Evolutionary conservation across 2,888 invertebrate genomes (phyloP), one percentile per base, ranked within the genome.

Genomic region (Stictocephala bisonia): DNA sequence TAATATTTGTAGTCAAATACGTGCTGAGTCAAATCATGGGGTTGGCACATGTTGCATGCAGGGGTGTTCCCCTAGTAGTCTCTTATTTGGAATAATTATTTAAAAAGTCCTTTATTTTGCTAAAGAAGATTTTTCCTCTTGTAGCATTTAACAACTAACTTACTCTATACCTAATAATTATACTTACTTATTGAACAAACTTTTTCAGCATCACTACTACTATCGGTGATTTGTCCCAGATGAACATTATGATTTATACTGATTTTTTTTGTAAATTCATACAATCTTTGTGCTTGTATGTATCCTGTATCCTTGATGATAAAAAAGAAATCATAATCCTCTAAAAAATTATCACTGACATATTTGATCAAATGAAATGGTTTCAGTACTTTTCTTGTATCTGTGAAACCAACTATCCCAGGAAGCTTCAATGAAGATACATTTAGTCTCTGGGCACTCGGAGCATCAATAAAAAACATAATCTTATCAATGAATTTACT

Each of bases 291-390:
- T 0, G 92, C 93, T 83, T 97, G 93, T 67, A 98, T 88, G 82
- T 93, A 98, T 0, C 92, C 91, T 6, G 88, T 88, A 84, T 98
- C 98, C 50, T 93, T 91, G 56, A 93, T 89, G 64, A 99, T 86
- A 83, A 95, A 93, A 85, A 96, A 97, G 86, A 94, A 98, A 84
- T 98, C 96, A 84, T 93, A 98, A 79, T 93, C 93, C 80, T 96
- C 92, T 35, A 93, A 85, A 84, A 93, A 95, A 83, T 95, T 95
- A 80, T 96, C 96, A 0, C 91, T 91, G 11, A 97, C 90, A 83
- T 96, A 97, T 83, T 95, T 95, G 51, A 97, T 86, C 20, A 93
- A 90, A 82, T 95, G 95, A 84, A 96, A 94, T 0, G 95, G 94
- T 78, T 93, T 89, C 15, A 94, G 86, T 83, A 91, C 89, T 83